phyloP scores from a whole-genome alignment of 1,140 invertebrate species.

The Papilio polyxenes region DNA sequence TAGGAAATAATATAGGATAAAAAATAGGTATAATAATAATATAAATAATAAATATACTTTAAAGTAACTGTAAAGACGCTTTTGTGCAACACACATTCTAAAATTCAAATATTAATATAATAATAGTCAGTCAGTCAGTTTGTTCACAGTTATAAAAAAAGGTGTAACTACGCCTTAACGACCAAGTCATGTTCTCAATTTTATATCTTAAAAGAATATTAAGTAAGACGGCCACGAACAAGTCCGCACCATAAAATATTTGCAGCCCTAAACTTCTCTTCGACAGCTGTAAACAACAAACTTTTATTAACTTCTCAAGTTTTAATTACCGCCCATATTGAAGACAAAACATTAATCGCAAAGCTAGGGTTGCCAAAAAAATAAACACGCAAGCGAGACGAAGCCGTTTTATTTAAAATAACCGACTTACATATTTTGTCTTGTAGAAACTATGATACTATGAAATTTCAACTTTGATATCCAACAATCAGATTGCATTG shows the following conservation, averaged over 20 bases:
- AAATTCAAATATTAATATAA: too few relatives aligned
- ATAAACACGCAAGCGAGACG: neutral
- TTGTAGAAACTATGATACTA: too few relatives aligned
- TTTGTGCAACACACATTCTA: too few relatives aligned
- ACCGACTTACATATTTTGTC: neutral
- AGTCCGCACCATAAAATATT: slow-evolving; percentile 33
- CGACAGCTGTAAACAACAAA: slow-evolving; percentile 37
- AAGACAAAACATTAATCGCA: slow-evolving; percentile 34
- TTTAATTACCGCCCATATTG: slow-evolving; percentile 31
- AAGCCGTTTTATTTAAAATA: neutral
- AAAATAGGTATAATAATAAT: too few relatives aligned
- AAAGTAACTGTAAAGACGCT: too few relatives aligned
- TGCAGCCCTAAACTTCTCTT: slow-evolving; percentile 25
- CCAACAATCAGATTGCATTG: too few relatives aligned
- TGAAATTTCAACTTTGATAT: too few relatives aligned
- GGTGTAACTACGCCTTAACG: neutral
- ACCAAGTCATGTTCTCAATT: neutral
- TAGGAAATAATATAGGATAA: too few relatives aligned
- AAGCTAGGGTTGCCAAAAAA: slow-evolving; percentile 16
- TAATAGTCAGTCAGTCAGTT: neutral
- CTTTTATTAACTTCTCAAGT: slow-evolving; percentile 38
- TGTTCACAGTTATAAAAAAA: neutral
- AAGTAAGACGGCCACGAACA: slow-evolving; percentile 17
- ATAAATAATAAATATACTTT: too few relatives aligned
- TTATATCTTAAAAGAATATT: slow-evolving; percentile 15